phyloP scores from a whole-genome alignment of 2,888 invertebrate genomes.

The Dinocampus coccinellae region DNA sequence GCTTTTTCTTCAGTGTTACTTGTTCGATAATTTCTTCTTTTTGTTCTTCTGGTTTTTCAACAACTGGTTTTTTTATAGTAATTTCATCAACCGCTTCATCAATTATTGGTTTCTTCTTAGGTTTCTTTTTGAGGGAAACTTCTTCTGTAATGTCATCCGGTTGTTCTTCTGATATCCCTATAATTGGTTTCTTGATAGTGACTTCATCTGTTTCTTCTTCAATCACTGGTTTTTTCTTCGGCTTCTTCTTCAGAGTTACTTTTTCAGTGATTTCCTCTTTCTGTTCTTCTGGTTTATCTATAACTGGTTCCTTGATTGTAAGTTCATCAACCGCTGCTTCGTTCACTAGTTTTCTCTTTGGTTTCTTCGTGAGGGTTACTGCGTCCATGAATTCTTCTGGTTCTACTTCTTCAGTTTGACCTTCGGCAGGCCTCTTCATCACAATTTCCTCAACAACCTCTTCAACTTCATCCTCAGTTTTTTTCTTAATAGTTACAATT shows the following conservation, averaged over 20 bases:
- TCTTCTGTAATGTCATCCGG: constrained; percentile 63
- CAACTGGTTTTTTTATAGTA: constrained; percentile 50
- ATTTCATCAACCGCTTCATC: constrained; percentile 56
- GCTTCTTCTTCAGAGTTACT: constrained; percentile 58
- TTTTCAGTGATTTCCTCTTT: constrained; percentile 68
- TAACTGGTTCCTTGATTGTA: constrained; percentile 48
- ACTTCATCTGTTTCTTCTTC: constrained; percentile 54
- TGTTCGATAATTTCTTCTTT: constrained; percentile 54
- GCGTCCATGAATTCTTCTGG: constrained; percentile 54
- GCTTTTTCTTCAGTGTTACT: constrained; percentile 48
- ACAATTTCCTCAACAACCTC: constrained; percentile 65
- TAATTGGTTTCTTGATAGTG: too few species aligned
- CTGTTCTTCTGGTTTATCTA: constrained; percentile 58
- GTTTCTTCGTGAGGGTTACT: constrained; percentile 48
- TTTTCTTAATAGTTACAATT: constrained; percentile 57
- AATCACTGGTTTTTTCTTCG: constrained; percentile 46
- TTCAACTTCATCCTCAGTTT: constrained; percentile 69
- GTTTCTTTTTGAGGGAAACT: constrained; percentile 53
- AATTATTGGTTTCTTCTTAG: constrained; percentile 48
- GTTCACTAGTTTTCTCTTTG: constrained; percentile 38
- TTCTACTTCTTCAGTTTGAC: constrained; percentile 50
- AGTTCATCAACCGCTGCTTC: constrained; percentile 37
- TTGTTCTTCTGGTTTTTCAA: constrained; percentile 55
- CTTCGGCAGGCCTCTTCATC: constrained; percentile 46
- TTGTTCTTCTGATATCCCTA: constrained; percentile 40